A percentile compares a stretch with the other conserved stretches of the same genome.
phyloP scores from a whole-genome alignment of 2,113 vertebrate species.

The Tricholaema leucomelas region DNA sequence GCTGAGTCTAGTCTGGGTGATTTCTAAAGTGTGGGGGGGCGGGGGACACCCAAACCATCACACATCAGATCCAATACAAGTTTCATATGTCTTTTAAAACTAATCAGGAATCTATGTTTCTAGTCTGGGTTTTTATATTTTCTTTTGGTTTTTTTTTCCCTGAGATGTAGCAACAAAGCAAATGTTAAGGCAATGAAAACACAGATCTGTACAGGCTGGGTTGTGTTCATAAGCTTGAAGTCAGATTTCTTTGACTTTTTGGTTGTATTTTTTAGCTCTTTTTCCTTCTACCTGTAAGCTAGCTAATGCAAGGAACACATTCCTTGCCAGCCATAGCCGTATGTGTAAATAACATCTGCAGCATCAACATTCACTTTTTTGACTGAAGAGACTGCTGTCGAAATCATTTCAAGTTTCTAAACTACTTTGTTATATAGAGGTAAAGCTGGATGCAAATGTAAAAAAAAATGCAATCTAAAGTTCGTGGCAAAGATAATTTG shows the following conservation, averaged over 20 bases:
- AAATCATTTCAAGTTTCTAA: not conserved
- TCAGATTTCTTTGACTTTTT: not conserved
- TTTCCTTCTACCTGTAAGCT: not conserved
- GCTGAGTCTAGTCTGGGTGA: too few relatives aligned
- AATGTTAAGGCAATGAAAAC: not conserved
- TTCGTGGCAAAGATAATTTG: not conserved
- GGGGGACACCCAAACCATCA: too few relatives aligned
- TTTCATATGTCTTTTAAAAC: not conserved
- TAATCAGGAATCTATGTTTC: not conserved
- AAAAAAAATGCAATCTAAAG: not conserved
- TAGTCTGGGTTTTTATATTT: not conserved
- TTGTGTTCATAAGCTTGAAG: not conserved
- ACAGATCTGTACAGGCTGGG: accelerated
- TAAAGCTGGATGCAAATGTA: not conserved
- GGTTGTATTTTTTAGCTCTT: not conserved
- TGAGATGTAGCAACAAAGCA: not conserved
- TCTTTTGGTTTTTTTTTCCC: not conserved
- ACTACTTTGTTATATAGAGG: not conserved
- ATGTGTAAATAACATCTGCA: not conserved
- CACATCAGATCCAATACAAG: not conserved
- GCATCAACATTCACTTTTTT: not conserved
- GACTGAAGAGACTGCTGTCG: not conserved
- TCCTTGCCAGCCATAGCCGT: not conserved
- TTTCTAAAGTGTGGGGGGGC: too few relatives aligned
- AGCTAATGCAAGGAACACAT: not conserved